Percentiles rank a stretch among this genome's conserved stretches.
Conservation (phyloP, 1,140 invertebrate species). For the Diorhabda carinulata region DNA sequence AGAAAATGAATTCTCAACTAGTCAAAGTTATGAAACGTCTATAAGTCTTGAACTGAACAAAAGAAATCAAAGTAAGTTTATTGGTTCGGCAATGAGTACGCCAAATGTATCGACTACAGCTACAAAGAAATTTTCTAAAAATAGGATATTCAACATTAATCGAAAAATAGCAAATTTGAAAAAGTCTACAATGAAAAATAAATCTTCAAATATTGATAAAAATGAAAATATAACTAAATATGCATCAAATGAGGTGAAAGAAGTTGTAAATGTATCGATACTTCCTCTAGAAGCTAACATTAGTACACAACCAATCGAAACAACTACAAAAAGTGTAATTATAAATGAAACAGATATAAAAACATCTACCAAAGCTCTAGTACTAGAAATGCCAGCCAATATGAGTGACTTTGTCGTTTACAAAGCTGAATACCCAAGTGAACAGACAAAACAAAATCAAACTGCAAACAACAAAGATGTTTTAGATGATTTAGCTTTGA, state of each 20-base stretch:
- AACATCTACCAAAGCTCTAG: conserved; percentile 27
- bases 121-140: neutral
- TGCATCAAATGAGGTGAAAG: neutral
- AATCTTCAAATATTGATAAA: neutral
- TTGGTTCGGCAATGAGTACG: conserved; percentile 1
- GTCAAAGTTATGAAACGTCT: conserved; percentile 46
- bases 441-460: conserved; percentile 15
- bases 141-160: neutral
- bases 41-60: conserved; percentile 46
- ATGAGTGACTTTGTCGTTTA: conserved; percentile 29
- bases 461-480: conserved; percentile 24
- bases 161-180: neutral
- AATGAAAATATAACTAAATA: neutral
- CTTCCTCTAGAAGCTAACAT: neutral
- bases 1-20: conserved; percentile 35
- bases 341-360: neutral
- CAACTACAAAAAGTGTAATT: neutral
- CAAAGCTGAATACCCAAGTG: conserved; percentile 30
- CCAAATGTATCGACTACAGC: neutral
- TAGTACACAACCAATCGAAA: neutral
- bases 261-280: neutral
- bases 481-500: conserved; percentile 38
- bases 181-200: neutral
- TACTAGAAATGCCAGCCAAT: conserved; percentile 17
- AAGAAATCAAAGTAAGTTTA: conserved; percentile 20